Conservation (phyloP, 1,140 invertebrate species). For the Thalassaphorura encarpata region DNA sequence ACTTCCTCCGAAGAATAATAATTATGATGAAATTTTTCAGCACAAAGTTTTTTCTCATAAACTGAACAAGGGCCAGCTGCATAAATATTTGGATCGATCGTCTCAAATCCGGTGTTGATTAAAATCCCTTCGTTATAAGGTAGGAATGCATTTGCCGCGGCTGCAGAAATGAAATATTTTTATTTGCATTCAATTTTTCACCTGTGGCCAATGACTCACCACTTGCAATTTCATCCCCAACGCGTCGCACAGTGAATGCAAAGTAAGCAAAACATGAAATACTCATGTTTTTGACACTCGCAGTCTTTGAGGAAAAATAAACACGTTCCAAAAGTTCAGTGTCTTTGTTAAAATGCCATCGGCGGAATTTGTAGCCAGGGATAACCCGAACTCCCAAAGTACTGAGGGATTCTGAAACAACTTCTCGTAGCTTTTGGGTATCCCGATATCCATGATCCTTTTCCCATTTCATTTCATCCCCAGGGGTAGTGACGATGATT, state of each 20-base stretch:
- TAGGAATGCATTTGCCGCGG: slow-evolving; percentile 38
- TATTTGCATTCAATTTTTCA: not conserved
- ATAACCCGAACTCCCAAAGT: slow-evolving; percentile 5
- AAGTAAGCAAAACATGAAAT: slow-evolving; percentile 25
- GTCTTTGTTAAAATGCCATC: slow-evolving; percentile 12
- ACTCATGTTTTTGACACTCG: not conserved
- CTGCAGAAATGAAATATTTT: not conserved
- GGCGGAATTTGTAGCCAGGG: slow-evolving; percentile 11
- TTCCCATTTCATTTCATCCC: slow-evolving; percentile 18
- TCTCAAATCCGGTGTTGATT: slow-evolving; percentile 54
- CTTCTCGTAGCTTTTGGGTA: slow-evolving; percentile 4
- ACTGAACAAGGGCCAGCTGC: slow-evolving; percentile 56
- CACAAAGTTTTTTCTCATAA: slow-evolving; percentile 47
- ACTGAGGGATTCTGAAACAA: not conserved
- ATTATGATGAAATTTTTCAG: slow-evolving; percentile 40
- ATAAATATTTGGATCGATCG: slow-evolving; percentile 56
- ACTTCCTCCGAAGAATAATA: slow-evolving; percentile 47
- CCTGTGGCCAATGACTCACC: too few species aligned
- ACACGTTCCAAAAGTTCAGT: slow-evolving; percentile 10
- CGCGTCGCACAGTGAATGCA: slow-evolving; percentile 4
- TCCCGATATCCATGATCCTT: slow-evolving; percentile 4
- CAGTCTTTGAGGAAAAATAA: slow-evolving; percentile 7
- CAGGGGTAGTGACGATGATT: slow-evolving; percentile 13
- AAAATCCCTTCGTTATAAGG: slow-evolving; percentile 60
- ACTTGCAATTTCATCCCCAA: slow-evolving; percentile 14